Percentiles rank a stretch among this genome's conserved stretches.
phyloP scores from a whole-genome alignment of 2,888 invertebrate species.

The Antheraea assamensis region DNA sequence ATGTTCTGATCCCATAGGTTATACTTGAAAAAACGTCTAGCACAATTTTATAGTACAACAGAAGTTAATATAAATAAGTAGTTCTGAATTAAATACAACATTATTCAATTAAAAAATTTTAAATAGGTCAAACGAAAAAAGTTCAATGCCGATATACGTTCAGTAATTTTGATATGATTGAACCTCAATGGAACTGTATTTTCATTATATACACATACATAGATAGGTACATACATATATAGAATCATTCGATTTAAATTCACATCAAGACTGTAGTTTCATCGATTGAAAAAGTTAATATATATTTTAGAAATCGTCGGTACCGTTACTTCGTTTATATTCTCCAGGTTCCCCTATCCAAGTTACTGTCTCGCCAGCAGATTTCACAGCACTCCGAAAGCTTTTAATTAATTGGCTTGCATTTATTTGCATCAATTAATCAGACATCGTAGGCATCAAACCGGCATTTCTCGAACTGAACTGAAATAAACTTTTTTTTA shows the following conservation, averaged over 20 bases:
- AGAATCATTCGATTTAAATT: too few relatives aligned
- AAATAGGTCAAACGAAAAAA: too few relatives aligned
- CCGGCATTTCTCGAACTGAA: slow-evolving; percentile 38
- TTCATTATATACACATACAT: too few relatives aligned
- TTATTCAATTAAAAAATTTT: too few relatives aligned
- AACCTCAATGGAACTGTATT: too few relatives aligned
- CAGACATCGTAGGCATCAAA: slow-evolving; percentile 62
- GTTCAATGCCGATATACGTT: too few relatives aligned
- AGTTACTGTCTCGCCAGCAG: slow-evolving; percentile 63
- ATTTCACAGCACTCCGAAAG: slow-evolving; percentile 66
- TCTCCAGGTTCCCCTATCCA: slow-evolving; percentile 27
- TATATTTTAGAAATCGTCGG: not conserved
- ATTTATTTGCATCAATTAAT: slow-evolving; percentile 80
- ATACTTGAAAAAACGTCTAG: not conserved
- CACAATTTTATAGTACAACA: too few relatives aligned
- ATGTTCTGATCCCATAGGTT: slow-evolving; percentile 45
- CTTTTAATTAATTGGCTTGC: slow-evolving; percentile 80
- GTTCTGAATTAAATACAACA: too few relatives aligned
- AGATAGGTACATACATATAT: too few relatives aligned
- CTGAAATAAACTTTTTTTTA: not conserved
- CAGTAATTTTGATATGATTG: too few relatives aligned
- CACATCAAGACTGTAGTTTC: too few relatives aligned
- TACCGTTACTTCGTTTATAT: not conserved
- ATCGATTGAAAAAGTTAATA: not conserved
- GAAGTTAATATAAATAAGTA: too few relatives aligned